Evolutionary conservation across 2,888 invertebrate species (phyloP).

Genomic region (Micropterix aruncella): DNA sequence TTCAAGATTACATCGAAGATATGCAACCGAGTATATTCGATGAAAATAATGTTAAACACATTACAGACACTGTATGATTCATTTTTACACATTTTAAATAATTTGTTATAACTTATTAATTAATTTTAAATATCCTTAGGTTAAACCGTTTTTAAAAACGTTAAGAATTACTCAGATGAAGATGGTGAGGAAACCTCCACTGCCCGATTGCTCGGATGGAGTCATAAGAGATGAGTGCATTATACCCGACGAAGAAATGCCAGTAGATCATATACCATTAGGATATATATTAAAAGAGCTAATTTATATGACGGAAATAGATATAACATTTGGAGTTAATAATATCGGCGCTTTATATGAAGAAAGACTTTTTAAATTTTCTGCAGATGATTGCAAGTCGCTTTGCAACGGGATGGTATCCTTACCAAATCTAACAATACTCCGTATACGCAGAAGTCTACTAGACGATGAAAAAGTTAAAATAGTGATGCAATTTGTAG

Average conservation of each 20-base stretch:
- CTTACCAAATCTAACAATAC: constrained; percentile 30
- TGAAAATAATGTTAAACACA: no score
- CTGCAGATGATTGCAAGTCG: constrained; percentile 39
- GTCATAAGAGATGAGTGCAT: constrained; percentile 7
- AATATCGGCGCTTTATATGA: constrained; percentile 36
- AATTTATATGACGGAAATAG: constrained; percentile 36
- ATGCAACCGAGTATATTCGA: no score
- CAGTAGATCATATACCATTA: constrained; percentile 43
- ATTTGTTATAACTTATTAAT: neutral
- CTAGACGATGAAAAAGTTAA: constrained; percentile 44
- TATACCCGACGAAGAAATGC: constrained; percentile 19
- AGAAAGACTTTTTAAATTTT: constrained; percentile 46
- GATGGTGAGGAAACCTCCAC: constrained; percentile 35
- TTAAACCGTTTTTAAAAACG: constrained; percentile 35
- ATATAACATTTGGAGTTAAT: constrained; percentile 28
- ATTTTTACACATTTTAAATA: neutral
- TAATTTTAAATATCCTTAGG: no score
- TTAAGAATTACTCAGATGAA: constrained; percentile 37
- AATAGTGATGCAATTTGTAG: constrained; percentile 37
- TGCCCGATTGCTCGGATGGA: constrained; percentile 17
- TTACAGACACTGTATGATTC: no score
- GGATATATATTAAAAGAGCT: constrained; percentile 35
- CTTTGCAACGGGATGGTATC: constrained; percentile 37
- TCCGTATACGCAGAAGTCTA: constrained; percentile 44
- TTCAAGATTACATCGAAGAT: constrained; percentile 31